These are phyloP conservation scores for Cyclargus thomasi DNA, from an alignment of 1,140 invertebrate genomes.

Conservation along the genomic window DNA sequence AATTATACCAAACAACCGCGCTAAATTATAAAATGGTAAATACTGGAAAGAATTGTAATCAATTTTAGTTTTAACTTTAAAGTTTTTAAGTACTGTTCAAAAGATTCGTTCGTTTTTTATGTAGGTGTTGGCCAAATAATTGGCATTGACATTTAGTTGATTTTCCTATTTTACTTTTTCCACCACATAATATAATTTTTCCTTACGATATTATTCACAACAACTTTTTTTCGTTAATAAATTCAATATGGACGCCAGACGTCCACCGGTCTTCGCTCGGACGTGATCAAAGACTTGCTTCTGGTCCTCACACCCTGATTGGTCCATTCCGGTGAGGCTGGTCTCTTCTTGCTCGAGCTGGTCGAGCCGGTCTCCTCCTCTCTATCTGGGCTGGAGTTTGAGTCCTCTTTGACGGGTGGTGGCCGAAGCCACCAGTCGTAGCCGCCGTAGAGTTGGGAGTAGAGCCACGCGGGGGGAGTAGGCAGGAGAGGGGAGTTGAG, in stretches of 20 bases:
- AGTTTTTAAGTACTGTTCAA: too few species aligned
- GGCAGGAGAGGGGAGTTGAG: conserved; percentile 81
- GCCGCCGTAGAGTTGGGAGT: conserved; percentile 80
- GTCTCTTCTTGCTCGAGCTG: conserved; percentile 64
- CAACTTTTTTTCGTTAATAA: conserved; percentile 20
- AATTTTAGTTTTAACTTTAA: too few species aligned
- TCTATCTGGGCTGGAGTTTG: conserved; percentile 61
- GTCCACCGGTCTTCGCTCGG: conserved; percentile 68
- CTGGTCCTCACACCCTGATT: conserved; percentile 59
- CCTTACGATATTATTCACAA: conserved; percentile 22
- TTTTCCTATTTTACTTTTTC: background rate
- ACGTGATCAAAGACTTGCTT: conserved; percentile 65
- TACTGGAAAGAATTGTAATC: too few species aligned
- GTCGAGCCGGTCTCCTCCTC: conserved; percentile 52
- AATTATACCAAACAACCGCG: too few species aligned
- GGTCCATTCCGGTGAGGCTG: conserved; percentile 62
- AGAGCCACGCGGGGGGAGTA: conserved; percentile 84
- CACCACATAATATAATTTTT: background rate
- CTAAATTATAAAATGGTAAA: too few species aligned
- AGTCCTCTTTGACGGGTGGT: conserved; percentile 62
- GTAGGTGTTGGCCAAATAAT: too few species aligned
- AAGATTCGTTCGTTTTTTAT: too few species aligned
- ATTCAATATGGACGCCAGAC: conserved; percentile 78
- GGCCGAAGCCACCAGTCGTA: conserved; percentile 80
- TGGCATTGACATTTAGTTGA: background rate